phyloP scores from a whole-genome alignment of 2,888 invertebrate genomes.

The Athalia rosae region DNA sequence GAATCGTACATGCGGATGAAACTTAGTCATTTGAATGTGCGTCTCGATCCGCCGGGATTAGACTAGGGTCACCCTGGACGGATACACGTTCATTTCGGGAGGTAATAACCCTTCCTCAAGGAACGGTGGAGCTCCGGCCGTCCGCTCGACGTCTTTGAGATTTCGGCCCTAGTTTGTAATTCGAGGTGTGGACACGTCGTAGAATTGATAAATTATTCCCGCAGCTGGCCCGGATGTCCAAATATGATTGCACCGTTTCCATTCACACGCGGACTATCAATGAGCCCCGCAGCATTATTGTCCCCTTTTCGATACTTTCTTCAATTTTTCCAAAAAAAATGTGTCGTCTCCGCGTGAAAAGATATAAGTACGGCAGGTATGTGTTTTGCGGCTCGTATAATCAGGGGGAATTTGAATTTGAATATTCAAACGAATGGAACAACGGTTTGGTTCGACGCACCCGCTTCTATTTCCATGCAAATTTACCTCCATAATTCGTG shows the following conservation, averaged over 20 bases:
- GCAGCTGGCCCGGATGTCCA: no score
- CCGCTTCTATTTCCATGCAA: slow-evolving; percentile 67
- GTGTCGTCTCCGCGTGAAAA: not conserved
- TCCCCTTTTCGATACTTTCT: not conserved
- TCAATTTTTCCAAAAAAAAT: not conserved
- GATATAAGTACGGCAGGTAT: not conserved
- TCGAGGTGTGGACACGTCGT: not conserved
- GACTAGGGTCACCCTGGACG: slow-evolving; percentile 10
- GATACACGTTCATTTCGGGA: slow-evolving; percentile 9
- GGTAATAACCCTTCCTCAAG: slow-evolving; percentile 36
- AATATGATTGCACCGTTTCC: no score
- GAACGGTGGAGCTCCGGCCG: not conserved
- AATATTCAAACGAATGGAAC: slow-evolving; percentile 50
- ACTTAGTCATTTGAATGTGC: slow-evolving; percentile 3
- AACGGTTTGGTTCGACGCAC: slow-evolving; percentile 51
- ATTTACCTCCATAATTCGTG: slow-evolving; percentile 64
- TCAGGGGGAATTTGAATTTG: slow-evolving; percentile 47
- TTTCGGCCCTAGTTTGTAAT: not conserved
- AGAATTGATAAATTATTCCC: not conserved
- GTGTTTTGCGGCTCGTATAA: slow-evolving; percentile 2
- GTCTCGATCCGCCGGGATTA: slow-evolving; percentile 22
- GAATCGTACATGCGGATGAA: not conserved
- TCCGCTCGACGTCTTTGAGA: slow-evolving; percentile 14
- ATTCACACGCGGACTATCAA: no score
- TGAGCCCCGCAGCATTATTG: no score